Conservation (phyloP, 1,140 invertebrate species). For the Drosophila kanapiae region DNA sequence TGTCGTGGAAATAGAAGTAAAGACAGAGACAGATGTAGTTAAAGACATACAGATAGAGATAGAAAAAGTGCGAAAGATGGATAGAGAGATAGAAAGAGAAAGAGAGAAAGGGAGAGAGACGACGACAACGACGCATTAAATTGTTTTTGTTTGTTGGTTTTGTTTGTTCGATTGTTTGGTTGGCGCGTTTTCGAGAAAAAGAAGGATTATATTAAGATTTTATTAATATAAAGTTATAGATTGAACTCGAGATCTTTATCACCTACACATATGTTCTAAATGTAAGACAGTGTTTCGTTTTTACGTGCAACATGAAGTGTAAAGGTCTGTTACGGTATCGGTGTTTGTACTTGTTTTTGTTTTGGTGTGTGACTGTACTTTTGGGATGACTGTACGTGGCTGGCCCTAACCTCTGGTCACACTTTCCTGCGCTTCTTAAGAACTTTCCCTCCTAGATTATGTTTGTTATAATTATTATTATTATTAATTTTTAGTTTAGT, state of each 20-base stretch:
- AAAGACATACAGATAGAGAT: slow-evolving; percentile 19
- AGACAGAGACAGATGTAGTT: slow-evolving; percentile 40
- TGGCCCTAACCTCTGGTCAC: slow-evolving; percentile 27
- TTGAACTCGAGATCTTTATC: slow-evolving; percentile 52
- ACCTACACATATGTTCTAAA: slow-evolving; percentile 41
- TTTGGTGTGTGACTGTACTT: slow-evolving; percentile 46
- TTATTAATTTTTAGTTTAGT: slow-evolving; percentile 30
- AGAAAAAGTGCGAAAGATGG: slow-evolving; percentile 10
- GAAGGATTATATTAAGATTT: slow-evolving; percentile 64
- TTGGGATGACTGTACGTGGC: slow-evolving; percentile 51
- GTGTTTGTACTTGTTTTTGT: slow-evolving; percentile 52
- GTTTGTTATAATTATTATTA: slow-evolving; percentile 1
- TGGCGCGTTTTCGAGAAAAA: slow-evolving; percentile 61
- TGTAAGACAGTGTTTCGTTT: slow-evolving; percentile 42
- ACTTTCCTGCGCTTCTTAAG: not conserved
- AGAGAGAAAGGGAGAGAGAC: slow-evolving; percentile 37
- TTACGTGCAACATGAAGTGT: slow-evolving; percentile 45
- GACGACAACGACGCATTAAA: slow-evolving; percentile 46
- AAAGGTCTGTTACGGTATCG: slow-evolving; percentile 22
- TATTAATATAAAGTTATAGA: slow-evolving; percentile 68
- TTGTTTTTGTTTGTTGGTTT: slow-evolving; percentile 37
- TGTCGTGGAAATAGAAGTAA: slow-evolving; percentile 14
- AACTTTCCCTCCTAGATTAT: slow-evolving; percentile 11
- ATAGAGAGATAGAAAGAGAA: slow-evolving; percentile 23
- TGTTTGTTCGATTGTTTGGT: slow-evolving; percentile 41